Percentiles rank a stretch among this genome's conserved stretches.
phyloP scores from a whole-genome alignment of 2,888 invertebrate genomes.

The Oscheius sp. region DNA sequence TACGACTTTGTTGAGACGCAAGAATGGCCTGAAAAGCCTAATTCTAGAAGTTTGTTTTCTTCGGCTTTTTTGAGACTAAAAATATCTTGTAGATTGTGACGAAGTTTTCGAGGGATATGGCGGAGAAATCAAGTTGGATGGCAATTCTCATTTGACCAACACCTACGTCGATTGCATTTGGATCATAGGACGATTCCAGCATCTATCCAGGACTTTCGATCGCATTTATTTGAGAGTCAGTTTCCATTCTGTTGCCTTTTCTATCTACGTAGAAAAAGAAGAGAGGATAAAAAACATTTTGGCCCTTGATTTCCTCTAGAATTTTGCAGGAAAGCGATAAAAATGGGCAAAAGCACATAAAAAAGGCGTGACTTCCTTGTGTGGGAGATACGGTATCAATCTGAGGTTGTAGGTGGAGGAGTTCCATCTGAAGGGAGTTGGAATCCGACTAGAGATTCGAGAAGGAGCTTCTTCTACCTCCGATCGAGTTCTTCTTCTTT shows the following conservation, averaged over 20 bases:
- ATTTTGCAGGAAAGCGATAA: not conserved
- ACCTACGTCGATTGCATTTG: constrained; percentile 58
- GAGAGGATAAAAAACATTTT: not conserved
- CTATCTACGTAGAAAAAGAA: too few relatives aligned
- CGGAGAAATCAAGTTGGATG: constrained; percentile 44
- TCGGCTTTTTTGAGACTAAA: not conserved
- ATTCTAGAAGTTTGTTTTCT: constrained; percentile 39
- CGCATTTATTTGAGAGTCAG: constrained; percentile 45
- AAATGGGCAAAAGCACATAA: not conserved
- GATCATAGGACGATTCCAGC: constrained; percentile 44
- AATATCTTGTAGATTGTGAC: constrained; percentile 51
- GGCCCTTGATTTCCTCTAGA: too few relatives aligned
- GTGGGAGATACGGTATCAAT: not conserved
- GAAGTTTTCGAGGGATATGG: constrained; percentile 48
- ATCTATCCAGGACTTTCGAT: constrained; percentile 39
- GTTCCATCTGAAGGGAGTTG: constrained; percentile 48
- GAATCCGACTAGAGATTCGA: constrained; percentile 74
- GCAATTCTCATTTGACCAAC: constrained; percentile 34
- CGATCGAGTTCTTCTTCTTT: constrained; percentile 71
- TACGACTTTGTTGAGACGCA: constrained; percentile 50
- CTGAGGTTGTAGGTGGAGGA: constrained; percentile 39
- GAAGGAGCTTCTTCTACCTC: constrained; percentile 79
- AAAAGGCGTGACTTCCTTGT: not conserved
- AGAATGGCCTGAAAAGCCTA: constrained; percentile 44
- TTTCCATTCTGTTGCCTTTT: not conserved